These are phyloP conservation scores for Gari tellinella DNA, from an alignment of 2,888 invertebrate genomes.

Conservation along the genomic window DNA sequence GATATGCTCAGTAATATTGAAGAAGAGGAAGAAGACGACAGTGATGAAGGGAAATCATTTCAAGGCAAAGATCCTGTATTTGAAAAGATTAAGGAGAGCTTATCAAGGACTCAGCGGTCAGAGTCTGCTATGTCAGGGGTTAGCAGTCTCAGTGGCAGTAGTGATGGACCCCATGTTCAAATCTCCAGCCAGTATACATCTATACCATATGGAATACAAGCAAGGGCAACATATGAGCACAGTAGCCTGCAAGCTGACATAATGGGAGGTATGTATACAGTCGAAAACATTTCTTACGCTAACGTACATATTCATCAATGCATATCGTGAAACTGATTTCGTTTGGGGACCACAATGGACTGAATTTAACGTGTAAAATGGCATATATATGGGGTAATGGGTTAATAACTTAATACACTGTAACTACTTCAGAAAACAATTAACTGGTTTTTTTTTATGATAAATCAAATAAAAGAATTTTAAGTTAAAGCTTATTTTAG, in stretches of 20 bases:
- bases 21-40: conserved; percentile 50
- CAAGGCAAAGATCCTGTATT: conserved; percentile 63
- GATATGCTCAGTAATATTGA: conserved; percentile 42
- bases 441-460: too few species aligned
- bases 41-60: conserved; percentile 41
- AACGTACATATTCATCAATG: too few species aligned
- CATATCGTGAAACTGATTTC: too few species aligned
- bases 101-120: conserved; percentile 57
- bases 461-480: too few species aligned
- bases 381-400: too few species aligned
- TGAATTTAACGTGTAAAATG: too few species aligned
- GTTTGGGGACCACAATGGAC: too few species aligned
- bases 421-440: too few species aligned
- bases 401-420: too few species aligned
- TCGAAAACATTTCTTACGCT: too few species aligned
- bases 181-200: conserved; percentile 75
- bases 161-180: conserved; percentile 60
- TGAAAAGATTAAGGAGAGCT: conserved; percentile 65
- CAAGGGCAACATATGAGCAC: conserved; percentile 78
- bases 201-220: conserved; percentile 78
- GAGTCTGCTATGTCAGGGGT: conserved; percentile 55
- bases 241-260: conserved; percentile 78
- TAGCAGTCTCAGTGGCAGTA: conserved; percentile 44
- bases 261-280: conserved; percentile 77
- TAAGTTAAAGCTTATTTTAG: too few species aligned